These are phyloP conservation scores for Aleiodes testaceus DNA, from an alignment of 2,888 invertebrate genomes.

Conservation along the genomic window DNA sequence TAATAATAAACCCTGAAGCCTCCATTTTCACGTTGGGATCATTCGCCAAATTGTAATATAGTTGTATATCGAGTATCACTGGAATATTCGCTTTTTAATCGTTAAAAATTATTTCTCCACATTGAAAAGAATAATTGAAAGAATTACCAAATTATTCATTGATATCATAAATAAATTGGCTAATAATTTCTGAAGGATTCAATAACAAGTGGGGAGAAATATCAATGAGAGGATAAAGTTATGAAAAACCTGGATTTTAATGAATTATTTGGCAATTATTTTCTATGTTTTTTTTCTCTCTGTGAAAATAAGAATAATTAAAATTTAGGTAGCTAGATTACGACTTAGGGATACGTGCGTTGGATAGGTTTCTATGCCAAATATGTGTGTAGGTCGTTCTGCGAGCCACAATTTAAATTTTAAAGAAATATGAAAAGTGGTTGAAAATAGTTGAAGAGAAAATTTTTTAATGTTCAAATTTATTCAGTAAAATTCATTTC, in stretches of 20 bases:
- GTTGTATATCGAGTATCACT: constrained; percentile 47
- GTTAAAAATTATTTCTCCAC: constrained; percentile 61
- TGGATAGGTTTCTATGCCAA: constrained; percentile 70
- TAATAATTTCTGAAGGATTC: constrained; percentile 1
- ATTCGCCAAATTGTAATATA: constrained; percentile 57
- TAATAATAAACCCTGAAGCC: constrained; percentile 22
- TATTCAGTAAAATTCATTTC: constrained; percentile 46
- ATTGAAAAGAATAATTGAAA: neutral
- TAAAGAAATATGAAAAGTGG: constrained; percentile 36
- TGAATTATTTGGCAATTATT: no score
- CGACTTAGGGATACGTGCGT: constrained; percentile 57
- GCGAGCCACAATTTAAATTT: constrained; percentile 44
- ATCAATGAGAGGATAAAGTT: constrained; percentile 12
- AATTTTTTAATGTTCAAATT: constrained; percentile 19
- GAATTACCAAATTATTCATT: constrained; percentile 37
- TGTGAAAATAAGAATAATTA: constrained; percentile 48
- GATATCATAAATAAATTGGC: constrained; percentile 62
- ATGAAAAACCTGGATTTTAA: constrained; percentile 22
- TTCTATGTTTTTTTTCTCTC: no score
- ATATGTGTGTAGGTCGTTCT: constrained; percentile 65
- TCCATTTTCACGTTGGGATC: constrained; percentile 44
- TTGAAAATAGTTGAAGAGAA: constrained; percentile 38
- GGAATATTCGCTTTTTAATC: constrained; percentile 62
- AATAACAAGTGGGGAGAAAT: neutral
- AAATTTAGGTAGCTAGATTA: constrained; percentile 50